phyloP scores from a whole-genome alignment of 2,888 invertebrate species.

The Cantharis nigra region DNA sequence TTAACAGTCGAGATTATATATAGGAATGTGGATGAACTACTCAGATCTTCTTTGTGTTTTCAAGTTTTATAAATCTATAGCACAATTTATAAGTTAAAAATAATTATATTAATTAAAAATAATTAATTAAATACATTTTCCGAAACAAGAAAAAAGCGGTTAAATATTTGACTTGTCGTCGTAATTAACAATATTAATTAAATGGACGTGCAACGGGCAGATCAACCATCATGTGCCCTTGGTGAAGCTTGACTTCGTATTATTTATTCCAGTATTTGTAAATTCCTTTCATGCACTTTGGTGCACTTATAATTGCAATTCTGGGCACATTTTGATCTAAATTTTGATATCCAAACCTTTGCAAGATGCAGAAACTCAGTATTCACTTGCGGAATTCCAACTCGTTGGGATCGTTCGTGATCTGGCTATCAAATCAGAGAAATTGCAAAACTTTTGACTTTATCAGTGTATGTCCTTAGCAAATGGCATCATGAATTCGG shows the following conservation, averaged over 20 bases:
- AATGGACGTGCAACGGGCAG: not conserved
- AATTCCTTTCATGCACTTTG: not conserved
- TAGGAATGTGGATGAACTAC: slow-evolving; percentile 48
- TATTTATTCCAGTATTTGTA: not conserved
- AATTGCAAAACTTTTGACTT: not conserved
- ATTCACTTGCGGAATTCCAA: slow-evolving; percentile 32
- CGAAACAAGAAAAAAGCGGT: not conserved
- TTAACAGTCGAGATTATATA: slow-evolving; percentile 50
- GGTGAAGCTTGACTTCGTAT: not conserved
- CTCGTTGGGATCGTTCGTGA: slow-evolving; percentile 31
- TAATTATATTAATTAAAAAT: slow-evolving; percentile 2
- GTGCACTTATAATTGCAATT: slow-evolving; percentile 23
- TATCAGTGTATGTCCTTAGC: slow-evolving; percentile 10
- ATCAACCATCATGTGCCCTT: not conserved
- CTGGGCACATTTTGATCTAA: slow-evolving; percentile 24
- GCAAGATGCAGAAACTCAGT: slow-evolving; percentile 18
- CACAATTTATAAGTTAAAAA: not conserved
- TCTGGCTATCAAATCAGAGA: slow-evolving; percentile 31
- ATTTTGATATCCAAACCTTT: slow-evolving; percentile 24
- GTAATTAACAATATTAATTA: not conserved
- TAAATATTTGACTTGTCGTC: not conserved
- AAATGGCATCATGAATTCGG: slow-evolving; percentile 48
- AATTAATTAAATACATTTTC: not conserved
- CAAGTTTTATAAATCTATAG: slow-evolving; percentile 2
- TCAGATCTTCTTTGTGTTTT: slow-evolving; percentile 29